phyloP scores from a whole-genome alignment of 2,888 invertebrate species.

The Empis stercorea region DNA sequence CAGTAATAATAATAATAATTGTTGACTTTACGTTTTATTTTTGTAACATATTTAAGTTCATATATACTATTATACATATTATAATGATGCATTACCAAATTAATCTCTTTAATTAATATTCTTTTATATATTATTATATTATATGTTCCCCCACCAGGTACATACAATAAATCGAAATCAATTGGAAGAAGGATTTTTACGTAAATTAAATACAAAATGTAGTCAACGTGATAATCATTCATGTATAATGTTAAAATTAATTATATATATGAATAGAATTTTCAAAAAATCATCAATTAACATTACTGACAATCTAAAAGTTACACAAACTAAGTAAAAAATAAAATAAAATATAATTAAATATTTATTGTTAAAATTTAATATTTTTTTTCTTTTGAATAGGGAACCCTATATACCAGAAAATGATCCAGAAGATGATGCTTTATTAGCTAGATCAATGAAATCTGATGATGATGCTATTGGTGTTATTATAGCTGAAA shows the following conservation, averaged over 20 bases:
- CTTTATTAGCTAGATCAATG: conserved; percentile 37
- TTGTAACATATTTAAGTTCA: too few relatives aligned
- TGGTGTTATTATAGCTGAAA: conserved; percentile 54
- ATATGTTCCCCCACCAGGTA: conserved; percentile 26
- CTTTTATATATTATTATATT: too few relatives aligned
- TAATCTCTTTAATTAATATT: too few relatives aligned
- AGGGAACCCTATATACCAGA: too few relatives aligned
- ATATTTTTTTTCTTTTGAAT: too few relatives aligned
- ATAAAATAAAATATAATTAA: background rate
- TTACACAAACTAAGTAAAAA: conserved; percentile 52
- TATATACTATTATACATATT: background rate
- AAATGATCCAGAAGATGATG: conserved; percentile 44
- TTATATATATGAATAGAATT: conserved; percentile 69
- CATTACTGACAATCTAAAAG: conserved; percentile 61
- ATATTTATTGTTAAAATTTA: too few relatives aligned
- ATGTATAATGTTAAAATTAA: conserved; percentile 69
- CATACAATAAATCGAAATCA: conserved; percentile 31
- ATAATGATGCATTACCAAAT: background rate
- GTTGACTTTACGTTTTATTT: too few relatives aligned
- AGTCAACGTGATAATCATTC: conserved; percentile 64
- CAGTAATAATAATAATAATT: too few relatives aligned
- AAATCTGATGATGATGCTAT: conserved; percentile 48
- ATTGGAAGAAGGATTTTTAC: conserved; percentile 56
- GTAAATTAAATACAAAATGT: conserved; percentile 66
- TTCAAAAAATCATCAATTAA: conserved; percentile 68